These are phyloP conservation scores for Oncorhynchus nerka DNA, from an alignment of 2,113 vertebrate genomes.

Conservation along the genomic window DNA sequence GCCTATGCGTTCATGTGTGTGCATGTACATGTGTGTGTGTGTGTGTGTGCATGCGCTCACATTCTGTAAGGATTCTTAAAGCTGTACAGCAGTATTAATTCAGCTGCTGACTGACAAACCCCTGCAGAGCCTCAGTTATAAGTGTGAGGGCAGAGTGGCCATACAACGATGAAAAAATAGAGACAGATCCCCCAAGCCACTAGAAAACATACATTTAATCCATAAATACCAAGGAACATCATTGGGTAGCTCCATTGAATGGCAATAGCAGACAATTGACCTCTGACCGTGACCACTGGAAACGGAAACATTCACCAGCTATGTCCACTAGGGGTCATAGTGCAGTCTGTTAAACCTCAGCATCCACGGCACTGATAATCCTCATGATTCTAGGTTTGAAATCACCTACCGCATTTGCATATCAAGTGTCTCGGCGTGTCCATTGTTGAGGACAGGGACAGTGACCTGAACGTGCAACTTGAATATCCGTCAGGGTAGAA, in stretches of 20 bases:
- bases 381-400: not conserved
- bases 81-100: slow-evolving; percentile 29
- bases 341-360: slow-evolving; percentile 14
- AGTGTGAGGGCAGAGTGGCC: slow-evolving; percentile 6
- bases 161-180: slow-evolving; percentile 9
- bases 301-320: slow-evolving; percentile 24
- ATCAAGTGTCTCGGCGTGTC: not conserved
- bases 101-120: slow-evolving; percentile 29
- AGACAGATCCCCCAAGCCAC: slow-evolving; percentile 15
- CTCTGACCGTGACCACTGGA: slow-evolving; percentile 8
- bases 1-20: not conserved
- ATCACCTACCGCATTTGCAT: not conserved
- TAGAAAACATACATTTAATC: slow-evolving; percentile 29
- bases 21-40: slow-evolving; percentile 1
- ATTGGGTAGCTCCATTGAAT: slow-evolving; percentile 30
- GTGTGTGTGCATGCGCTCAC: slow-evolving; percentile 35
- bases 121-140: slow-evolving; percentile 24
- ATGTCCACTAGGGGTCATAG: slow-evolving; percentile 58
- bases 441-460: not conserved
- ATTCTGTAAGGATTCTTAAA: slow-evolving; percentile 8
- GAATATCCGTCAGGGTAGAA: not conserved
- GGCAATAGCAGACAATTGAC: slow-evolving; percentile 23
- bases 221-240: slow-evolving; percentile 13
- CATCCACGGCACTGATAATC: too few species aligned
- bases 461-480: not conserved